Evolutionary conservation across 2,113 vertebrate species (phyloP).

Genomic region (Rhinolophus ferrumequinum): DNA sequence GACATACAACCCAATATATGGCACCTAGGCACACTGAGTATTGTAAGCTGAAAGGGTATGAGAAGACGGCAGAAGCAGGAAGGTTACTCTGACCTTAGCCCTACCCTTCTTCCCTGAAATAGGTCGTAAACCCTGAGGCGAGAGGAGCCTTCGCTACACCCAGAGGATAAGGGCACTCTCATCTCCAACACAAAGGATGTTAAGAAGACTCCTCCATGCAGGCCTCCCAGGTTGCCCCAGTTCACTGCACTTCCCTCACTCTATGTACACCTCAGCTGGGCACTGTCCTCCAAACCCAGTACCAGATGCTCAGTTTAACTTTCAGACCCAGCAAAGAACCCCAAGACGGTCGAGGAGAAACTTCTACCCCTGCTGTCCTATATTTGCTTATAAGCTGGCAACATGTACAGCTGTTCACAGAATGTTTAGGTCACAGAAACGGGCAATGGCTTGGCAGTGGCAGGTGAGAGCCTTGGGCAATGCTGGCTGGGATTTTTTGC

Average conservation of each 20-base stretch:
- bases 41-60: neutral
- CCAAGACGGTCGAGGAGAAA: neutral
- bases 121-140: neutral
- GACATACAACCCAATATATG: neutral
- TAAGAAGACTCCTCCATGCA: neutral
- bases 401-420: neutral
- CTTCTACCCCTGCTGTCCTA: neutral
- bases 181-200: neutral
- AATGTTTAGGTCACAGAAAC: no score
- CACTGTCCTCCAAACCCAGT: neutral
- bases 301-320: neutral
- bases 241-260: neutral
- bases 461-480: neutral
- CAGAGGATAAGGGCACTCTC: neutral
- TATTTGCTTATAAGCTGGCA: neutral
- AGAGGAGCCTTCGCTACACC: neutral
- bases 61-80: neutral
- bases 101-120: neutral
- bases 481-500: accelerated
- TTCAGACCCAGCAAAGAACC: neutral
- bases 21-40: accelerated
- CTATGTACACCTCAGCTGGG: no score
- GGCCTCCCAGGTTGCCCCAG: neutral
- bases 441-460: accelerated
- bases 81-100: no score